Evolutionary conservation across 35 echinoderm and acorn worm genomes (phyloP), one percentile per base, ranked within the genome.

Genomic region (Lytechinus pictus): DNA sequence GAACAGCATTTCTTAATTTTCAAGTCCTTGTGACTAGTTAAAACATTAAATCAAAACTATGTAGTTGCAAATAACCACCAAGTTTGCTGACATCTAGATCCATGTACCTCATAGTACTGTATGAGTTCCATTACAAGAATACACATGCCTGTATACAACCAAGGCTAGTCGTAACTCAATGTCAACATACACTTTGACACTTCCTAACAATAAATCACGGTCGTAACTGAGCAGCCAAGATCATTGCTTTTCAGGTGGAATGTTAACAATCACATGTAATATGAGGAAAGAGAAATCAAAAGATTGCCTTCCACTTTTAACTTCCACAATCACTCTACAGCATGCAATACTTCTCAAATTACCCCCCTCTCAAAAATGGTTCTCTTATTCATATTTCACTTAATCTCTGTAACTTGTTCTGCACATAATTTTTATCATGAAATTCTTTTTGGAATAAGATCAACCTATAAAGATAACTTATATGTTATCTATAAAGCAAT

Each of bases 241-340:
- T 79, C 66, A 79, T n/a, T 16, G 66, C 19, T 79, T 44, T 79
- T 79, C 66, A 79, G 66, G 66, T 79, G 66, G 66, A 79, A 90
- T 90, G 52, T 44, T 90, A 90, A 90, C 88, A 90, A 90, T 90
- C 28, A 52, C 88, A 90, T 52, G 28, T 90, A 90, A 90, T 90
- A 90, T 14, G 52, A 90, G 29, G 52, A 28, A 90, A 13, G 12
- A 90, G 52, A 52, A 44, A 90, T 90, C 52, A 54, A 90, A n/a
- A 16, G 16, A 79, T 79, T 79, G 66, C 66, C 16, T 19, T 79
- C 66, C 66, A 79, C 66, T 24, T 79, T 79, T 79, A 79, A 79
- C 66, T 79, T 79, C n/a, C 19, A 79, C 66, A 79, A 79, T 79
- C 66, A 79, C 14, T 7, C 24, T 24, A 24, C 4, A 79, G 66